A percentile compares a stretch with the other conserved stretches of the same genome.
These are phyloP conservation scores for Heteromormyrus szaboi DNA, from an alignment of 2,797 vertebrate genomes.

Conservation along the genomic window DNA sequence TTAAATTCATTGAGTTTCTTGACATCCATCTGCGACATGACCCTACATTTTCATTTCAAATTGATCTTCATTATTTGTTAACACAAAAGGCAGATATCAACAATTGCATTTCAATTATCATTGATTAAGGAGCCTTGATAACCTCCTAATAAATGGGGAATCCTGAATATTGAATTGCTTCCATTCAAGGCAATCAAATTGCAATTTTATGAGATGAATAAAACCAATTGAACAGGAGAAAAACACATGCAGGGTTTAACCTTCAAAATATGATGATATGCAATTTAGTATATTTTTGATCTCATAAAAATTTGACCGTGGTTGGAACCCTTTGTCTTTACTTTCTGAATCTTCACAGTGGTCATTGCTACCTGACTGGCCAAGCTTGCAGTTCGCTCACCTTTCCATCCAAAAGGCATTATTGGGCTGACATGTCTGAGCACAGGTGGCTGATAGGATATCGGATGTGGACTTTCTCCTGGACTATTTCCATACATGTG, in stretches of 20 bases:
- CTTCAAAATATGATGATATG: slow-evolving; percentile 35
- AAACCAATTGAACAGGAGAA: slow-evolving; percentile 60
- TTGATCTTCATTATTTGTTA: slow-evolving; percentile 62
- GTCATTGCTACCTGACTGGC: not conserved
- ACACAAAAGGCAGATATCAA: slow-evolving; percentile 60
- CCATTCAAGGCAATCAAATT: slow-evolving; percentile 67
- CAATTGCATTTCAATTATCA: slow-evolving; percentile 70
- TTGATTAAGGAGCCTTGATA: slow-evolving; percentile 56
- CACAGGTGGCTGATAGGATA: not conserved
- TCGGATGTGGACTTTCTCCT: not conserved
- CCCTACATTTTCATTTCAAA: slow-evolving; percentile 47
- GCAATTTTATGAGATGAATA: slow-evolving; percentile 68
- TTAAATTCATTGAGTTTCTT: not conserved
- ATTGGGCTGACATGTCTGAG: not conserved
- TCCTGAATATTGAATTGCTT: slow-evolving; percentile 65
- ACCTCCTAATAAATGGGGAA: slow-evolving; percentile 56
- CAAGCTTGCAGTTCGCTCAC: not conserved
- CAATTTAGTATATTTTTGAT: slow-evolving; percentile 15
- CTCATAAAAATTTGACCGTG: not conserved
- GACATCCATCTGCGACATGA: not conserved
- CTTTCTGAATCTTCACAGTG: not conserved
- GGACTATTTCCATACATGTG: not conserved
- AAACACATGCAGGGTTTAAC: slow-evolving; percentile 50
- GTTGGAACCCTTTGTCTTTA: not conserved
- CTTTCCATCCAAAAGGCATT: not conserved